A percentile compares a stretch with the other conserved stretches of the same genome.
Conservation (phyloP, 2,888 invertebrate genomes). For the Caenorhabditis sp. region DNA sequence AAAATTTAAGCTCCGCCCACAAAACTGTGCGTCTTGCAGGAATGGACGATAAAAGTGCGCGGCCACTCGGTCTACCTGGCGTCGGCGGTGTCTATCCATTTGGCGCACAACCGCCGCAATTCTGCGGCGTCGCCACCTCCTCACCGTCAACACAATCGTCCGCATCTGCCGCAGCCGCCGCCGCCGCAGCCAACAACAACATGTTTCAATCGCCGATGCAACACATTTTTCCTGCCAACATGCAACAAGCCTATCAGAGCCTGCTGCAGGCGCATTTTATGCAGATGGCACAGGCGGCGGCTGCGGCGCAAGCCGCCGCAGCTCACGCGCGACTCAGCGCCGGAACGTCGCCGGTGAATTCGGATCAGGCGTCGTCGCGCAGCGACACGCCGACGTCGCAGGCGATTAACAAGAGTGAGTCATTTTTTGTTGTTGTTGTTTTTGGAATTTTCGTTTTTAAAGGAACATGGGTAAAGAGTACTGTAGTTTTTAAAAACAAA, state of each 20-base stretch:
- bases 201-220: slow-evolving; percentile 27
- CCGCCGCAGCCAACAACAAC: slow-evolving; percentile 33
- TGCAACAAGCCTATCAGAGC: not conserved
- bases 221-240: slow-evolving; percentile 3
- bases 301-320: not conserved
- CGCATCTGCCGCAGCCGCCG: slow-evolving; percentile 40
- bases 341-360: slow-evolving; percentile 26
- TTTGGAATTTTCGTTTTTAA: too few species aligned
- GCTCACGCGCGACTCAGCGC: slow-evolving; percentile 7
- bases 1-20: too few species aligned
- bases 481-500: too few species aligned
- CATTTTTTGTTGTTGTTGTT: too few species aligned
- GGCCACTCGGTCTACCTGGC: not conserved
- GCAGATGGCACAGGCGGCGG: not conserved
- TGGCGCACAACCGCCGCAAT: slow-evolving; percentile 31
- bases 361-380: slow-evolving; percentile 47
- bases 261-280: not conserved
- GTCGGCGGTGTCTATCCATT: slow-evolving; percentile 3
- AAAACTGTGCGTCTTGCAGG: slow-evolving; percentile 14
- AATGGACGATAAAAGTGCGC: slow-evolving; percentile 44
- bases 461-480: not conserved
- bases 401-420: not conserved
- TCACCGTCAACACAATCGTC: slow-evolving; percentile 31
- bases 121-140: slow-evolving; percentile 35
- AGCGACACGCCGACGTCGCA: slow-evolving; percentile 36